A percentile compares a stretch with the other conserved stretches of the same genome.
These are phyloP conservation scores for Caenorhabditis sp. DNA, from an alignment of 2,888 invertebrate genomes.

Conservation along the genomic window DNA sequence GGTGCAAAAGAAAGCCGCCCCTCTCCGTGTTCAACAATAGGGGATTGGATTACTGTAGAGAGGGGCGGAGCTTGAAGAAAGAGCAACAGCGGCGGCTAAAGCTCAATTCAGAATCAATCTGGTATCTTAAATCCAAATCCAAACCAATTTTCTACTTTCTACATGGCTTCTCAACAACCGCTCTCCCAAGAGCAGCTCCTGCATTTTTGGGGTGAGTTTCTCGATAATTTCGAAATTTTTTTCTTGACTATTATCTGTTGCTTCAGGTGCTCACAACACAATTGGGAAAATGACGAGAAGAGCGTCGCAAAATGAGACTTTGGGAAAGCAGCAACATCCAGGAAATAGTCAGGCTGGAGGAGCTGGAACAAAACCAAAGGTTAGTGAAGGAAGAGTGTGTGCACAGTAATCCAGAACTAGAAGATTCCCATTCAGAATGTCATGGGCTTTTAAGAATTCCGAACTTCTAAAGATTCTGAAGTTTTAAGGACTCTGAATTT, in stretches of 20 bases:
- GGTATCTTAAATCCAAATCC: too few relatives aligned
- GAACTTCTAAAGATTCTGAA: too few relatives aligned
- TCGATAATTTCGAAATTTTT: too few relatives aligned
- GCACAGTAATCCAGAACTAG: too few relatives aligned
- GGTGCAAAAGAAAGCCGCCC: constrained; percentile 5
- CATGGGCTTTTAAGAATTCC: too few relatives aligned
- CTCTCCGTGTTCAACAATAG: constrained; percentile 16
- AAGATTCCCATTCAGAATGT: too few relatives aligned
- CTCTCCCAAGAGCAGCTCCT: constrained; percentile 79
- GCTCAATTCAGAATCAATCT: constrained; percentile 18
- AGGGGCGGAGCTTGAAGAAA: constrained; percentile 17
- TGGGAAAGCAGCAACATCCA: constrained; percentile 1
- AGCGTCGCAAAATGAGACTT: constrained; percentile 20
- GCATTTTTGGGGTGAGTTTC: constrained; percentile 78
- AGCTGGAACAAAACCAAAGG: constrained; percentile 78
- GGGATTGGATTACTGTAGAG: constrained; percentile 46
- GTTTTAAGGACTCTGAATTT: too few relatives aligned
- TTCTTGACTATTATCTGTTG: too few relatives aligned
- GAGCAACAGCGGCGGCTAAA: constrained; percentile 11
- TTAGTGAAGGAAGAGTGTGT: constrained; percentile 13
- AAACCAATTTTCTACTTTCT: too few relatives aligned
- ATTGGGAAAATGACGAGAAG: constrained; percentile 66
- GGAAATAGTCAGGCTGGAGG: constrained; percentile 45
- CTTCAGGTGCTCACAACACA: constrained; percentile 60
- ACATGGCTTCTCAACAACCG: constrained; percentile 46